Percentiles rank a stretch among this genome's conserved stretches.
Evolutionary conservation across 53 echinoderm and acorn worm genomes (phyloP).

Genomic region (Holothuria leucospilota): DNA sequence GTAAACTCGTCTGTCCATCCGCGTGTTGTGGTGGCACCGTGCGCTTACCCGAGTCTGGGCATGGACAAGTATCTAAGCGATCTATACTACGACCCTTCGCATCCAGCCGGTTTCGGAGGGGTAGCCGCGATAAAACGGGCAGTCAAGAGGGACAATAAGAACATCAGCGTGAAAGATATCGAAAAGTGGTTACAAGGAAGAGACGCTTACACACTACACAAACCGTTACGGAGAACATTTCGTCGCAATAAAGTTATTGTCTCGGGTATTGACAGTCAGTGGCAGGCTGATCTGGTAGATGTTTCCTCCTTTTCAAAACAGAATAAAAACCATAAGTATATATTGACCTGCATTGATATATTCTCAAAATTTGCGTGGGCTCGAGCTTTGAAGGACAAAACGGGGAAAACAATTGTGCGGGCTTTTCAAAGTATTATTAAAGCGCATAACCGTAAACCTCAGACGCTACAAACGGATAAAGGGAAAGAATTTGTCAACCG

Average conservation of each 20-base stretch:
- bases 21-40: conserved; percentile 59
- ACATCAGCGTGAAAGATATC: background rate
- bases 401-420: conserved; percentile 16
- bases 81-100: conserved; percentile 72
- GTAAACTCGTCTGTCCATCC: conserved; percentile 19
- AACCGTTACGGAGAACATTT: conserved; percentile 38
- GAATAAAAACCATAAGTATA: conserved; percentile 40
- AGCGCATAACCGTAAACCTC: conserved; percentile 2
- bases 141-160: conserved; percentile 13
- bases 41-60: conserved; percentile 3
- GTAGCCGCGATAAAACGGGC: conserved; percentile 31
- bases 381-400: conserved; percentile 56
- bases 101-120: conserved; percentile 60
- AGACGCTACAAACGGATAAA: conserved; percentile 30
- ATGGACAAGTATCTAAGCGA: conserved; percentile 58
- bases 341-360: conserved; percentile 73
- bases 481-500: conserved; percentile 48
- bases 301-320: conserved; percentile 10
- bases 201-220: conserved; percentile 54
- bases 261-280: too few relatives aligned
- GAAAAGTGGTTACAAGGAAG: conserved; percentile 12
- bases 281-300: too few relatives aligned
- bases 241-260: too few relatives aligned
- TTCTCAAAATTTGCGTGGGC: too few relatives aligned
- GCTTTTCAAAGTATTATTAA: conserved; percentile 27